A percentile compares a stretch with the other conserved stretches of the same genome.
Evolutionary conservation across 2,113 vertebrate genomes (phyloP).

Genomic region (Pseudorhombus dupliciocellatus): DNA sequence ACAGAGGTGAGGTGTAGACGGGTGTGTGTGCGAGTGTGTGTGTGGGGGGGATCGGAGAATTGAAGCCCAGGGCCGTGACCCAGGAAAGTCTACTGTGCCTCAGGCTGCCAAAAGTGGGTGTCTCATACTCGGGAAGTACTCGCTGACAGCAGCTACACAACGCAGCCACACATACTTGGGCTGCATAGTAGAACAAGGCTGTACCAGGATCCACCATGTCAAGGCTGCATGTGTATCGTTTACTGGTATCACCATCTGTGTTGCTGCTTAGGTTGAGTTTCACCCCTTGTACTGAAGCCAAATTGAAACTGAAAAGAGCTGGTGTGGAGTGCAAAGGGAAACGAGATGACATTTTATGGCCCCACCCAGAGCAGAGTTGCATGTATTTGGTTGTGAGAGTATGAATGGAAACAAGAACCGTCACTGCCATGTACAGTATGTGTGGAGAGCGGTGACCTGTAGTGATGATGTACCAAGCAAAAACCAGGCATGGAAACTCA

Average conservation of each 20-base stretch:
- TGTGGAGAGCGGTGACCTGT: not conserved
- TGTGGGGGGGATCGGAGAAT: constrained; percentile 54
- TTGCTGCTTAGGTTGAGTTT: constrained; percentile 30
- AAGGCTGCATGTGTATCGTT: constrained; percentile 39
- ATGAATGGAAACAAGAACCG: constrained; percentile 43
- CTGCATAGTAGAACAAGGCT: constrained; percentile 10
- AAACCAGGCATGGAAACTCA: constrained; percentile 13
- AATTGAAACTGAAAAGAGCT: constrained; percentile 59
- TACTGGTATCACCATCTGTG: constrained; percentile 45
- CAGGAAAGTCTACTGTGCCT: constrained; percentile 54
- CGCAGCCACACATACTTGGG: constrained; percentile 44
- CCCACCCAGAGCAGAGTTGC: constrained; percentile 60
- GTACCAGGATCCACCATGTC: constrained; percentile 51
- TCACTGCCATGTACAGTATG: not conserved
- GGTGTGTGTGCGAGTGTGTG: constrained; percentile 25
- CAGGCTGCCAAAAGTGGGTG: constrained; percentile 64
- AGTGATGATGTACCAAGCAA: not conserved
- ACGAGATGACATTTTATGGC: constrained; percentile 64
- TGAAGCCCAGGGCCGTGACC: constrained; percentile 57
- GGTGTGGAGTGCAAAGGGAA: constrained; percentile 46
- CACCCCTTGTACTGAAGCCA: constrained; percentile 24
- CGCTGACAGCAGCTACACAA: constrained; percentile 49
- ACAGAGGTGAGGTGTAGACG: constrained; percentile 24
- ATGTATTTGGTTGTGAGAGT: constrained; percentile 28
- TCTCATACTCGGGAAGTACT: constrained; percentile 56